Base-by-base conservation (phyloP, 2,113 vertebrate genomes). In the Elachura formosa region DNA sequence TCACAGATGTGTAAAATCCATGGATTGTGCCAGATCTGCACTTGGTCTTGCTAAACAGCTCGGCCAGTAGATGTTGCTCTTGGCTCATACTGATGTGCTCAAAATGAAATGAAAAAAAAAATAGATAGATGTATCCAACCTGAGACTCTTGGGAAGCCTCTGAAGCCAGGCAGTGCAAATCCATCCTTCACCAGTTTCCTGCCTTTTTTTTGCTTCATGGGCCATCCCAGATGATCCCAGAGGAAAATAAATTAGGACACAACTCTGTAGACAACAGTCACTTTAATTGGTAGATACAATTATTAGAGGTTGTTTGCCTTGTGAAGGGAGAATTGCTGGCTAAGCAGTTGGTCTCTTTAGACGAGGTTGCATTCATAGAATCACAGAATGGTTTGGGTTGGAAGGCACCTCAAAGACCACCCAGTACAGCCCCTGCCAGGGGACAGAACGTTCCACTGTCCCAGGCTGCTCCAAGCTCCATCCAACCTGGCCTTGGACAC, bases 61-160 rank as follows among this genome's bases (percentile, higher is more conserved):
- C 0, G 40, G 79, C 92, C 93, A 97, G 94, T 94, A 96, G 95
- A 86, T 96, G 94, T 77, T 95, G 95, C 91, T 96, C 94, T 95
- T 95, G 87, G 63, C n/a, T 95, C 72, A 71, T 55, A 45, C 15
- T 96, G 90, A 85, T 45, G n/a, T 62, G 51, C 20, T 96, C 18
- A 54, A 48, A 75, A 31, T 36, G 31, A 52, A 77, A 59, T 34
- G 74, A 46, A 29, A 17, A 21, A 14, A 58, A 7, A 21, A 26
- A 48, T 9, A 41, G 6, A 19, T 3, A 55, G 46, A 43, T n/a
- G 2, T 18, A 74, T 71, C 43, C 23, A 72, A 43, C 23, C 43
- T 31, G 67, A 88, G 75, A 52, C 12, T 17, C 79, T n/a, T 79
- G 59, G 68, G 45, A 62, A 63, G 25, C 7, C 4, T 72, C 34